Evolutionary conservation across 2,888 invertebrate species (phyloP).

Genomic region (Gandaritis pyraliata): DNA sequence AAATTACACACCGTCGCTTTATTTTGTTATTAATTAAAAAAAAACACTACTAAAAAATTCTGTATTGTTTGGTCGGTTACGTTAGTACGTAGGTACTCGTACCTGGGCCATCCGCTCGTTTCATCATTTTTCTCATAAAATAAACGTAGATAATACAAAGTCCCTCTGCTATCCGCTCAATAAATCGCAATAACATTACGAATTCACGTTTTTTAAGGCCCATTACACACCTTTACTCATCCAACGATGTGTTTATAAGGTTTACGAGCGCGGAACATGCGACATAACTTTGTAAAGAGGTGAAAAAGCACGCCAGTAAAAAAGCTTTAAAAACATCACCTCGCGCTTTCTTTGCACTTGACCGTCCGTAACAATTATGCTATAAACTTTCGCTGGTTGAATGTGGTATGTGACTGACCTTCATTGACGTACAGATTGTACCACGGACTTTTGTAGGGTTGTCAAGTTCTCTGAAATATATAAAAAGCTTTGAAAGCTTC

Average conservation of each 20-base stretch:
- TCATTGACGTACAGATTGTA: constrained; percentile 45
- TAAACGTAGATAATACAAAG: too few species aligned
- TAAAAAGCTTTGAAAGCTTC: background rate
- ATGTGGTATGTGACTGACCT: constrained; percentile 63
- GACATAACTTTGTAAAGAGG: constrained; percentile 31
- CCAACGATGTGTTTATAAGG: constrained; percentile 33
- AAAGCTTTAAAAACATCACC: constrained; percentile 37
- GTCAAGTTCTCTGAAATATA: background rate
- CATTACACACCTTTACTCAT: constrained; percentile 32
- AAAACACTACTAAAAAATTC: too few species aligned
- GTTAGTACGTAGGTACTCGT: too few species aligned
- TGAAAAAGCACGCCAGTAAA: constrained; percentile 23
- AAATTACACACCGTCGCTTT: background rate
- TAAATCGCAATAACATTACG: constrained; percentile 27
- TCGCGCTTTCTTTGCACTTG: constrained; percentile 68
- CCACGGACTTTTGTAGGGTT: constrained; percentile 20
- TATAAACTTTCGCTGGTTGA: constrained; percentile 73
- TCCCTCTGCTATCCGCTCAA: background rate
- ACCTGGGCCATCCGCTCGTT: too few species aligned
- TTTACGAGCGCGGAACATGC: constrained; percentile 38
- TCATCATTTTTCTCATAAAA: too few species aligned
- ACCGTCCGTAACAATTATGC: constrained; percentile 64
- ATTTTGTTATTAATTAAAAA: too few species aligned
- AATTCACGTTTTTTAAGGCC: constrained; percentile 24
- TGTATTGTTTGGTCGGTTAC: too few species aligned